A percentile compares a stretch with the other conserved stretches of the same genome.
These are phyloP conservation scores for Hylomyscus alleni DNA, from an alignment of 2,797 vertebrate species.

Conservation along the genomic window DNA sequence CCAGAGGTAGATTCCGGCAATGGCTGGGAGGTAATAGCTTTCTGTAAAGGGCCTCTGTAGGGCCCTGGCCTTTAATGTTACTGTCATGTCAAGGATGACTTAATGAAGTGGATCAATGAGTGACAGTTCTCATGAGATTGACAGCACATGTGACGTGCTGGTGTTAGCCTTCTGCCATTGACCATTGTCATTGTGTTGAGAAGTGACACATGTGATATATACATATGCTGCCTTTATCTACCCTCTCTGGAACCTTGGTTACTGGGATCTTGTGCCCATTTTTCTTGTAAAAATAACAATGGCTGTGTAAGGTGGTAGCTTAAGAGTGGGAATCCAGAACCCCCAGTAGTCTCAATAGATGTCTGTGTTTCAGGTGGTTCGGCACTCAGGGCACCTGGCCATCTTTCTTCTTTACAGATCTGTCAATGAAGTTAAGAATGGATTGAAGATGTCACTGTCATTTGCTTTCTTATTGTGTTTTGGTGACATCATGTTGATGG, in stretches of 20 bases:
- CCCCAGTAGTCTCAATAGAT: background rate
- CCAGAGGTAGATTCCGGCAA: background rate
- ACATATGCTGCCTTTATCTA: background rate
- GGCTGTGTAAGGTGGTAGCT: background rate
- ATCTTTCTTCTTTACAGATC: constrained; percentile 11
- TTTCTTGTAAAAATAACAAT: background rate
- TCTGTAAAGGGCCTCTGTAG: background rate
- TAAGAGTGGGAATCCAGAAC: background rate
- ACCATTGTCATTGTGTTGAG: background rate
- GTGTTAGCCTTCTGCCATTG: background rate
- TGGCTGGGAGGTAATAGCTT: background rate
- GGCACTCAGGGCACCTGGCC: background rate
- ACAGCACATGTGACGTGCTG: background rate
- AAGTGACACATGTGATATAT: background rate
- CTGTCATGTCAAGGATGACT: background rate
- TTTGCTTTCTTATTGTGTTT: constrained; percentile 11
- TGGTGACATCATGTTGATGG: background rate
- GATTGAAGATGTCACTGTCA: background rate
- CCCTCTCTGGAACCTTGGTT: background rate
- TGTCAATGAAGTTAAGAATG: background rate
- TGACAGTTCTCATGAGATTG: background rate
- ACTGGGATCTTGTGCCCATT: background rate
- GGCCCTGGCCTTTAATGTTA: background rate
- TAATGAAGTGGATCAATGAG: background rate
- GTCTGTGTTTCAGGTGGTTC: background rate